A percentile compares a stretch with the other conserved stretches of the same genome.
Evolutionary conservation across 2,113 vertebrate species (phyloP).

Genomic region (Centropus bengalensis): DNA sequence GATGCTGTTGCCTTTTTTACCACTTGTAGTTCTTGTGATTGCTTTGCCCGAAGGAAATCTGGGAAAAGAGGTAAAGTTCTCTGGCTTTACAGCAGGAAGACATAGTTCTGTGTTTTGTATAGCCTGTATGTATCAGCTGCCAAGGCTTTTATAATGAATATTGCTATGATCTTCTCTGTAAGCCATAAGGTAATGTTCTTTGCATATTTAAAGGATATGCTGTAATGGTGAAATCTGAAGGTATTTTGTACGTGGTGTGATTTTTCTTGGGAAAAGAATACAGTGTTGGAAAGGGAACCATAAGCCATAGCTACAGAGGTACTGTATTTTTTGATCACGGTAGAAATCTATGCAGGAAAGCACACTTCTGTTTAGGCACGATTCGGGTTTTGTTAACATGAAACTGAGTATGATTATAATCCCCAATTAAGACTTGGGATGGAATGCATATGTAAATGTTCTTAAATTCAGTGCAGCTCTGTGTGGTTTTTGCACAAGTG

Average conservation of each 20-base stretch:
- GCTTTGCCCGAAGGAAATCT: not conserved
- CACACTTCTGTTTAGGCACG: not conserved
- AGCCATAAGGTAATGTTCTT: not conserved
- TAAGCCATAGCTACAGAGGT: not conserved
- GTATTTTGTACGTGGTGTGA: not conserved
- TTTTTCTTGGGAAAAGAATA: not conserved
- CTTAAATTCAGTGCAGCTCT: not conserved
- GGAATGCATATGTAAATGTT: not conserved
- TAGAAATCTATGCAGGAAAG: not conserved
- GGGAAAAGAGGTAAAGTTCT: not conserved
- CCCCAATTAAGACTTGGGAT: not conserved
- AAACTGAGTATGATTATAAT: not conserved
- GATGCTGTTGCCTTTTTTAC: not conserved
- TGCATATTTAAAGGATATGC: not conserved
- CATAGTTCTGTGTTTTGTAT: not conserved
- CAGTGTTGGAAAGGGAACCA: not conserved
- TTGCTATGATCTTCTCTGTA: not conserved
- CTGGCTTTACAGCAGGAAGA: not conserved
- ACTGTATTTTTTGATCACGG: not conserved
- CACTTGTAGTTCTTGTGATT: not conserved
- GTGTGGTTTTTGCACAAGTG: not conserved
- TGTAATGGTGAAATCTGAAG: not conserved
- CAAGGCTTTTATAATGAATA: not conserved
- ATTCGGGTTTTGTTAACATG: not conserved
- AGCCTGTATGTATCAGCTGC: not conserved